Percentiles rank a stretch among this genome's conserved stretches.
These are phyloP conservation scores for Diploptera punctata DNA, from an alignment of 2,888 invertebrate species.

Conservation along the genomic window DNA sequence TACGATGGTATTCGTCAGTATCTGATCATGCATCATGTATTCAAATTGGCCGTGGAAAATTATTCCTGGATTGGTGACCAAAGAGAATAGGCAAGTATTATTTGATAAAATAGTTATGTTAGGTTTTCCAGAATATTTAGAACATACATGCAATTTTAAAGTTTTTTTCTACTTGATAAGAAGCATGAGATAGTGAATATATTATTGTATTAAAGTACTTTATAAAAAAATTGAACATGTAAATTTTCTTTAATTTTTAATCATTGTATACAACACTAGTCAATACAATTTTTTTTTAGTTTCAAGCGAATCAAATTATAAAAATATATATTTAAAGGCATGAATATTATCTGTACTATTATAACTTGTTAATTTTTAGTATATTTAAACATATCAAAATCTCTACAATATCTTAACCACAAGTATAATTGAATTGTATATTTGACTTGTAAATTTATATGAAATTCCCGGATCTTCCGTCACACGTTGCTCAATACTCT, in stretches of 20 bases:
- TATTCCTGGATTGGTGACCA: not conserved
- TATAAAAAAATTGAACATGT: too few species aligned
- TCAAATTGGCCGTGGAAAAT: not conserved
- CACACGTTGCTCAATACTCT: constrained; percentile 47
- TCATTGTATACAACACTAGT: too few species aligned
- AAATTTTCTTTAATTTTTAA: too few species aligned
- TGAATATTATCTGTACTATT: not conserved
- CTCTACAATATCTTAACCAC: not conserved
- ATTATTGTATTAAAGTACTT: too few species aligned
- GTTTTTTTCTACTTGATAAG: too few species aligned
- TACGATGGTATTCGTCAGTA: not conserved
- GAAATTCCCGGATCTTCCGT: constrained; percentile 24
- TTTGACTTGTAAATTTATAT: not conserved
- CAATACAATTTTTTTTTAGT: not conserved
- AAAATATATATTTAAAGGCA: not conserved
- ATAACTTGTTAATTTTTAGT: not conserved
- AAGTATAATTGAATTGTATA: not conserved
- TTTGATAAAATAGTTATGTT: too few species aligned
- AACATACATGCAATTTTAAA: too few species aligned
- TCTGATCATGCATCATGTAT: not conserved
- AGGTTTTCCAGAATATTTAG: too few species aligned
- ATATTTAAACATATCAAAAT: not conserved
- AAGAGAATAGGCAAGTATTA: too few species aligned
- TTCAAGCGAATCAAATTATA: not conserved
- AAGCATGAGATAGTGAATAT: too few species aligned